Conservation (phyloP, 2,113 vertebrate genomes). For the mouse (Mus musculus) region GRCm39 chr19:9036001-9036500, state of each 20-base stretch:
- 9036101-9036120: neutral
- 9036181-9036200: neutral
- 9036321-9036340: neutral
- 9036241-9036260: neutral
- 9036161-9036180: neutral
- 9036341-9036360: no score
- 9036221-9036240: neutral
- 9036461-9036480: neutral
- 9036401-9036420: neutral
- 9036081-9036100: neutral
- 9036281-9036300: neutral
- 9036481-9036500: neutral
- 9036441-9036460: neutral
- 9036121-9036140: neutral
- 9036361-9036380: neutral
- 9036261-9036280: neutral
- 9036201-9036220: neutral
- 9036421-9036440: neutral
- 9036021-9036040: neutral
- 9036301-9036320: neutral
- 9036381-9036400: neutral
- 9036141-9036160: neutral
- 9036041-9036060: neutral
- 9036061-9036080: neutral
- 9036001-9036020: neutral